Base-by-base conservation (phyloP, 2,113 vertebrate species). In the Scomber japonicus region DNA sequence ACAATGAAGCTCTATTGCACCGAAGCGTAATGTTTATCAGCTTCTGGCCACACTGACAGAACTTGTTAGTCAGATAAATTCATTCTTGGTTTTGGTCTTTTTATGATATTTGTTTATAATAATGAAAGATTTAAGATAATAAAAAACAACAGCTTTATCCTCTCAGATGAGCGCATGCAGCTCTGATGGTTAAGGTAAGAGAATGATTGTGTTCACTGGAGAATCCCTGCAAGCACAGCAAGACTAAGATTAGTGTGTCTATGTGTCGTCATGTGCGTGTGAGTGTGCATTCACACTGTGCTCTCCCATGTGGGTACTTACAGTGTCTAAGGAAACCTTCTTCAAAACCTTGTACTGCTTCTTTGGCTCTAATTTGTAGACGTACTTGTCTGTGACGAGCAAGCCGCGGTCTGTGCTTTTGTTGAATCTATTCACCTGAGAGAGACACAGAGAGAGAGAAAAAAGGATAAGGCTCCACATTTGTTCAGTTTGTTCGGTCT, bases 341-440 rank as follows among this genome's bases (percentile, higher is more conserved):
- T 97, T 96, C 93, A 98, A 91, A 78, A 97, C 95, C 51, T 95
- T 95, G 92, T 96, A 97, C 78, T 96, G 95, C 63, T 96, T 96
- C 69, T 87, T 93, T 0, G 97, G 96, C 24, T 98, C 96, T 85
- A 99, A 81, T 87, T 97, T 97, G 95, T 98, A 98, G 77, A 98
- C 17, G 78, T 94, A 95, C 75, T 93, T 96, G 84, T 98, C 97
- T 0, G 97, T 99, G 88, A 98, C 60, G 11, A 99, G 93, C 11
- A 99, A 84, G 10, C 95, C 96, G 3, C 97, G 91, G 90, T 98
- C 97, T 3, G 95, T 94, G 81, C 94, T 95, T 89, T 96, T 97
- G 74, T 94, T 96, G 68, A 98, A 98, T 75, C 95, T 94, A 75
- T 97, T 99, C 73, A 98, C 91, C 97, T 99, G 89, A 1, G 75